These are phyloP conservation scores for Sebastes minor DNA, from an alignment of 2,797 vertebrate species.

Conservation along the genomic window DNA sequence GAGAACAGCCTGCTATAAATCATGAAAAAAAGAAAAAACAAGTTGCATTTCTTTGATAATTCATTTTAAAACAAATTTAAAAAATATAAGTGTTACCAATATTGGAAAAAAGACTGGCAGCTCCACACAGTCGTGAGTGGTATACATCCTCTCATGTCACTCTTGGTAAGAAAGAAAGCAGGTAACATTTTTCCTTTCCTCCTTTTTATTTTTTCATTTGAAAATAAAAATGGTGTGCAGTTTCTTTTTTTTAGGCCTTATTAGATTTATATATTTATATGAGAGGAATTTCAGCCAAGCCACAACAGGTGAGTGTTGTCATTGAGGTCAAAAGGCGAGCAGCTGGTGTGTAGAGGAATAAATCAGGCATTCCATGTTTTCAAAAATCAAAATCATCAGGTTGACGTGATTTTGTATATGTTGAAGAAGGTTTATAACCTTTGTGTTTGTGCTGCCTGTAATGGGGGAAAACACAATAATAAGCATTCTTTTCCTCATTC, in stretches of 20 bases:
- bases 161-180: too few relatives aligned
- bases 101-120: too few relatives aligned
- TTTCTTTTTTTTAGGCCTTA: background rate
- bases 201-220: background rate
- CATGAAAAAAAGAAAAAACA: too few relatives aligned
- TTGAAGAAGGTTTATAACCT: background rate
- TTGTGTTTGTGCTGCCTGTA: background rate
- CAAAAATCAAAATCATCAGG: background rate
- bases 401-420: background rate
- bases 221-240: background rate
- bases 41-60: too few relatives aligned
- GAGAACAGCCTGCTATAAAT: too few relatives aligned
- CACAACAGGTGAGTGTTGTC: background rate
- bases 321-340: background rate
- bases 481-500: slow-evolving; percentile 33
- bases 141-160: too few relatives aligned
- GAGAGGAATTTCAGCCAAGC: background rate
- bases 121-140: background rate
- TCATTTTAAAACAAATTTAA: too few relatives aligned
- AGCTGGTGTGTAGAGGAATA: background rate
- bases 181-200: background rate
- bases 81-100: too few relatives aligned
- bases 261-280: background rate
- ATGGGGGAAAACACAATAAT: background rate
- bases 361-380: background rate